Conservation (phyloP, 2,888 invertebrate species). For the Platycheirus rosarum region DNA sequence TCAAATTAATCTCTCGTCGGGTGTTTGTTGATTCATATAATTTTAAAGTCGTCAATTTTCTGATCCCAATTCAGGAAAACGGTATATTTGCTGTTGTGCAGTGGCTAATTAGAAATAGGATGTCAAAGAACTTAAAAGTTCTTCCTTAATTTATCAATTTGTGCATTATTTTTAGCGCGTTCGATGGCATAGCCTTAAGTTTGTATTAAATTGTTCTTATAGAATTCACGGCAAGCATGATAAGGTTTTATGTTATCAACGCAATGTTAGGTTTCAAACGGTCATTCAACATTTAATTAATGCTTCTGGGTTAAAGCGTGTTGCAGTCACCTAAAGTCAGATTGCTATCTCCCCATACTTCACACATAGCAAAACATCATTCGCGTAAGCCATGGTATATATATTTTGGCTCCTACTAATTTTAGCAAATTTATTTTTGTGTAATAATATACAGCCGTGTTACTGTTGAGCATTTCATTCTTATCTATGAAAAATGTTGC, state of each 20-base stretch:
- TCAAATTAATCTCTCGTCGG: no score
- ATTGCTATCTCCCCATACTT: background rate
- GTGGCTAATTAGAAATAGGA: no score
- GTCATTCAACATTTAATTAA: background rate
- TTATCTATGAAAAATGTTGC: background rate
- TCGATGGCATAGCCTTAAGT: no score
- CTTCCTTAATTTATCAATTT: no score
- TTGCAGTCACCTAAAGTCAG: background rate
- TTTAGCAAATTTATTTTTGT: background rate
- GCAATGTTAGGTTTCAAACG: background rate
- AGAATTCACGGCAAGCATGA: background rate
- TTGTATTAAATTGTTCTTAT: no score
- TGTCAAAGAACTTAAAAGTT: no score
- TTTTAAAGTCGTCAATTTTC: no score
- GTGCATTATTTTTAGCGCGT: no score
- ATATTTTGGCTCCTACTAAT: background rate
- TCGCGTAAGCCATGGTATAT: slow-evolving; percentile 3
- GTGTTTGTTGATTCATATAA: no score
- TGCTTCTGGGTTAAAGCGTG: background rate
- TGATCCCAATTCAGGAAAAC: no score
- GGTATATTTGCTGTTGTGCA: no score
- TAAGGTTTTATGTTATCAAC: background rate
- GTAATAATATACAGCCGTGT: background rate
- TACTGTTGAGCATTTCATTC: background rate
- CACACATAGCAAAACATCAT: background rate